Conservation (phyloP, 1,140 invertebrate species). For the Aphaenogaster rudis region DNA sequence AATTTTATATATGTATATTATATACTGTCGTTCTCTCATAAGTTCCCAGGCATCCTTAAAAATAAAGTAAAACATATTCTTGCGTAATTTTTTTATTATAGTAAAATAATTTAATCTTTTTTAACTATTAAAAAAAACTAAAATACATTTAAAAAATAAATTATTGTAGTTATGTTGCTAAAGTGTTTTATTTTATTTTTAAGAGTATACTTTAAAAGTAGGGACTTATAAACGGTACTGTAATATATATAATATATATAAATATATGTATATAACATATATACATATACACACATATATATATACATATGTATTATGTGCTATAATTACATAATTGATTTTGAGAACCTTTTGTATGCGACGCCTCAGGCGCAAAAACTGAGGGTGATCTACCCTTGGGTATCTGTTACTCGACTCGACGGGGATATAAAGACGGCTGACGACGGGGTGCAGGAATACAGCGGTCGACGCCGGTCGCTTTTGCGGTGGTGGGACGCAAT, state of each 20-base stretch:
- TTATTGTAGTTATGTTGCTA: too few species aligned
- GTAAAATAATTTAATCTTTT: too few species aligned
- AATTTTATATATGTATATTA: not conserved
- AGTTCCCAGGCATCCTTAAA: too few species aligned
- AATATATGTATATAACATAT: not conserved
- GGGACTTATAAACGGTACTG: too few species aligned
- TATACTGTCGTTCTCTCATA: too few species aligned
- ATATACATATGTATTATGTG: not conserved
- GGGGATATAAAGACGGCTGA: constrained; percentile 7
- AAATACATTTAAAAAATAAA: too few species aligned
- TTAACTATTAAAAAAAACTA: too few species aligned
- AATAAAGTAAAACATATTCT: too few species aligned
- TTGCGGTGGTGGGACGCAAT: constrained; percentile 62
- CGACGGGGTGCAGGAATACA: constrained; percentile 16
- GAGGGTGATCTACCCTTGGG: constrained; percentile 5
- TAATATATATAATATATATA: not conserved
- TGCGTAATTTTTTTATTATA: too few species aligned
- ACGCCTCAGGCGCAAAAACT: constrained; percentile 11
- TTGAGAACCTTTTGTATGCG: not conserved
- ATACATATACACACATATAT: not conserved
- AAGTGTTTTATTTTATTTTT: too few species aligned
- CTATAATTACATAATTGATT: constrained; percentile 45
- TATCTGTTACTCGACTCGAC: constrained; percentile 36
- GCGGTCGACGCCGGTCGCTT: constrained; percentile 17
- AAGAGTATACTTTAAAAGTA: too few species aligned